Evolutionary conservation across 2,888 invertebrate genomes (phyloP).

Genomic region (Fabriciana adippe): DNA sequence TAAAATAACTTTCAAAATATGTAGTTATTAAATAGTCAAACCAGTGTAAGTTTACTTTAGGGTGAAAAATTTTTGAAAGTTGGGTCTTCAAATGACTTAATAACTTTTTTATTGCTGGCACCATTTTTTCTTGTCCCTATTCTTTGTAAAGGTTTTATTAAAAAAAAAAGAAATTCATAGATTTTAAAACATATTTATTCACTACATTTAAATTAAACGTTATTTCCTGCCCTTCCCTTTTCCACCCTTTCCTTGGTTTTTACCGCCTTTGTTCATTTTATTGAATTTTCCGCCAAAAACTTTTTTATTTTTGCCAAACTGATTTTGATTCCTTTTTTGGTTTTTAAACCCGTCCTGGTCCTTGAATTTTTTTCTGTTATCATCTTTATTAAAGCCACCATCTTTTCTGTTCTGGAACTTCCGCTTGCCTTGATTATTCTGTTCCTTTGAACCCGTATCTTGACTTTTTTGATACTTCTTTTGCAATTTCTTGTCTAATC

Average conservation of each 20-base stretch:
- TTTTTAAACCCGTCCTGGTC: constrained; percentile 46
- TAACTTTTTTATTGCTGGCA: no score
- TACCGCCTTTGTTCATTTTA: constrained; percentile 58
- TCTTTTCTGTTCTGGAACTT: constrained; percentile 47
- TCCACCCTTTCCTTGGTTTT: constrained; percentile 45
- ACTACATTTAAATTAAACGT: not conserved
- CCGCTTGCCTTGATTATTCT: constrained; percentile 45
- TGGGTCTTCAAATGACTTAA: no score
- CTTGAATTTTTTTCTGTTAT: constrained; percentile 37
- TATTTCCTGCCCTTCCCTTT: constrained; percentile 53
- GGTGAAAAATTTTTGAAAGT: no score
- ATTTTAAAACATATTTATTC: constrained; percentile 4
- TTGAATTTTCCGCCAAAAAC: constrained; percentile 50
- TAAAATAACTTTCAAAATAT: no score
- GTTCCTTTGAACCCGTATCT: constrained; percentile 38
- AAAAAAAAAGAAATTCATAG: not conserved
- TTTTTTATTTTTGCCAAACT: constrained; percentile 48
- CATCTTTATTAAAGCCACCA: constrained; percentile 32
- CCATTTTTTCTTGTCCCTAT: no score
- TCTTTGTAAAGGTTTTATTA: not conserved
- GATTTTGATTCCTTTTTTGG: constrained; percentile 44
- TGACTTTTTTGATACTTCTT: constrained; percentile 64
- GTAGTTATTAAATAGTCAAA: no score
- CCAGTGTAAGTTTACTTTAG: no score
- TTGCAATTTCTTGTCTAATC: constrained; percentile 67